These are phyloP conservation scores for Callipepla squamata DNA, from an alignment of 2,113 vertebrate genomes.

Conservation along the genomic window DNA sequence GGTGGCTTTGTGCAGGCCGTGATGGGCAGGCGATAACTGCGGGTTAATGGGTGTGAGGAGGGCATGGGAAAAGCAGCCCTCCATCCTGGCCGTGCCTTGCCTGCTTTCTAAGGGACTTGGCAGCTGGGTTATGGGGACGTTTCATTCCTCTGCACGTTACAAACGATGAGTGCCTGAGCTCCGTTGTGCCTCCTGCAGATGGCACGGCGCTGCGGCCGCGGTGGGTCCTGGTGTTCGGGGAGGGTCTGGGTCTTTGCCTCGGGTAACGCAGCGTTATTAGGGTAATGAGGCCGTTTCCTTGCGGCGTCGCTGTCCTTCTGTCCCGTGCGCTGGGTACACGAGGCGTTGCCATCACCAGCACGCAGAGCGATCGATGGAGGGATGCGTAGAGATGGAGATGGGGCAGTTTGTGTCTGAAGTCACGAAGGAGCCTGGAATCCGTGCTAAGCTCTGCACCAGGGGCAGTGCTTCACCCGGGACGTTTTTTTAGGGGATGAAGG, in stretches of 20 bases:
- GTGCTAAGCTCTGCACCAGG: neutral
- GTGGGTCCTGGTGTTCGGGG: neutral
- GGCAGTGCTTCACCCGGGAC: rapidly evolving
- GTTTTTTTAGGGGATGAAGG: rapidly evolving
- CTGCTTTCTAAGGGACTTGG: neutral
- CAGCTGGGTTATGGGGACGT: neutral
- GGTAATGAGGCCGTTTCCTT: neutral
- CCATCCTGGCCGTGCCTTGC: neutral
- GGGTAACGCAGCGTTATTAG: neutral
- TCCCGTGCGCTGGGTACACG: rapidly evolving
- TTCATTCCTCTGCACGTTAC: neutral
- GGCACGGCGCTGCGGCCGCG: neutral
- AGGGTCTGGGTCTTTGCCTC: rapidly evolving
- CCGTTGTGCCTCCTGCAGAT: too few relatives aligned
- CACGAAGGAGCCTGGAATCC: rapidly evolving
- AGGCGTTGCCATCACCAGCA: neutral
- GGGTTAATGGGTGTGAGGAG: neutral
- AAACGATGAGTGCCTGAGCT: neutral
- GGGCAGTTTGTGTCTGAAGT: neutral
- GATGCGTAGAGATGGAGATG: neutral
- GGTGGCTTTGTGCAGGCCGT: neutral
- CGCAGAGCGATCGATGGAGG: neutral
- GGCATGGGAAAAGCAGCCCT: rapidly evolving
- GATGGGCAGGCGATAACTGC: rapidly evolving
- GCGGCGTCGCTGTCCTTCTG: neutral